Percentiles rank a stretch among this genome's conserved stretches.
These are phyloP conservation scores for Moxostoma hubbsi DNA, from an alignment of 2,797 vertebrate species.

Conservation along the genomic window DNA sequence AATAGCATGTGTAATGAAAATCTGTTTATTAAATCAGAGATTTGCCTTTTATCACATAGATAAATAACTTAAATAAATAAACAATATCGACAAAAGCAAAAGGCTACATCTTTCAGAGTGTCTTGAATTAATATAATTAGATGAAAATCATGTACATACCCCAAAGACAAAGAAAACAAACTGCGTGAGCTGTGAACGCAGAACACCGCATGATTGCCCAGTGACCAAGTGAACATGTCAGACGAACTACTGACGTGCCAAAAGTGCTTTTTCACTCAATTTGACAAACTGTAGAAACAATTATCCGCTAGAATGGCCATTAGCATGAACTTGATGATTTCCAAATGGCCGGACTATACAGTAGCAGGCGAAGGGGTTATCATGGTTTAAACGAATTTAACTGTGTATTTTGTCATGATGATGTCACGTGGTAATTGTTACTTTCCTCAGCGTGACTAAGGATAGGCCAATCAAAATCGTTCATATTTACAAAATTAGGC, in stretches of 20 bases:
- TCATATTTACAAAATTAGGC: neutral
- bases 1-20: too few relatives aligned
- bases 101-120: too few relatives aligned
- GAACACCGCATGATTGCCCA: conserved; percentile 23
- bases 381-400: neutral
- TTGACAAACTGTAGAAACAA: neutral
- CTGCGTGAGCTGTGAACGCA: neutral
- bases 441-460: neutral
- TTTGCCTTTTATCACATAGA: too few relatives aligned
- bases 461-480: neutral
- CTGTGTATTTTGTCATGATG: neutral
- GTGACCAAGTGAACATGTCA: neutral
- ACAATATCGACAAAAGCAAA: too few relatives aligned
- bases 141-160: conserved; percentile 39
- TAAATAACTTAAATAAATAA: too few relatives aligned
- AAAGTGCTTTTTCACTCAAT: neutral
- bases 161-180: conserved; percentile 29
- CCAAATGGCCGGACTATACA: neutral
- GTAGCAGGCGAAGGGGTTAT: too few relatives aligned
- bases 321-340: fast-evolving
- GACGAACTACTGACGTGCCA: neutral
- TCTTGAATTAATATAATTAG: neutral
- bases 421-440: neutral
- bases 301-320: neutral
- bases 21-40: too few relatives aligned